Evolutionary conservation across 1,140 invertebrate species (phyloP).

Genomic region (Melanaphis sacchari): DNA sequence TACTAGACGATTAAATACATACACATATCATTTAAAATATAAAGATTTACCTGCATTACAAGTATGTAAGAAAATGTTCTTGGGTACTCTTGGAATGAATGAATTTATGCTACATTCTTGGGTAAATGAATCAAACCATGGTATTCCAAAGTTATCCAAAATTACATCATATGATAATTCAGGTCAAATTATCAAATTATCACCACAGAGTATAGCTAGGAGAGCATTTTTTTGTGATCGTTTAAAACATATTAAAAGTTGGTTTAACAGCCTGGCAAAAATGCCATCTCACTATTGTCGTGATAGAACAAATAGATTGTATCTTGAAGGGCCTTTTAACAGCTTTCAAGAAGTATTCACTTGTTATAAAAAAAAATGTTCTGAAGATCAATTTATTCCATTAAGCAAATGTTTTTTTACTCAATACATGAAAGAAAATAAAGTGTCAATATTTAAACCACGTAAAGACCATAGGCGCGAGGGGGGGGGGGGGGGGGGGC

Average conservation of each 20-base stretch:
- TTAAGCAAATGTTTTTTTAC: conserved; percentile 49
- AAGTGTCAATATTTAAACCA: conserved; percentile 62
- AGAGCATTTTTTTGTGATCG: background rate
- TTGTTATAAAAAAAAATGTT: conserved; percentile 31
- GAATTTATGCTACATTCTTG: conserved; percentile 58
- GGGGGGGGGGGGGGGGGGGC: too few relatives aligned
- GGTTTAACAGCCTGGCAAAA: conserved; percentile 24
- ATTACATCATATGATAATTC: background rate
- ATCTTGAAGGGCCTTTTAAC: conserved; percentile 20
- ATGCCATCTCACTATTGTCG: conserved; percentile 40
- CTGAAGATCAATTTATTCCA: conserved; percentile 45
- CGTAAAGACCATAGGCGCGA: too few relatives aligned
- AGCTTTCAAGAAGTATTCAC: background rate
- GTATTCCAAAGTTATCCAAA: background rate
- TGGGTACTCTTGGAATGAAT: conserved; percentile 58
- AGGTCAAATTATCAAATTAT: background rate
- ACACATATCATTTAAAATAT: background rate
- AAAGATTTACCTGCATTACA: conserved; percentile 17
- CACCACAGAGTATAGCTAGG: background rate
- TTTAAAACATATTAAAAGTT: background rate
- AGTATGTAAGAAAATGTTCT: conserved; percentile 59
- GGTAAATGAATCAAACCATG: conserved; percentile 25
- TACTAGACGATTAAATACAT: background rate
- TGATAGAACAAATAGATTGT: background rate
- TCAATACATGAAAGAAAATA: conserved; percentile 61